These are phyloP conservation scores for Pachyrhynchus sulphureomaculatus DNA, from an alignment of 1,140 invertebrate species.

Conservation along the genomic window DNA sequence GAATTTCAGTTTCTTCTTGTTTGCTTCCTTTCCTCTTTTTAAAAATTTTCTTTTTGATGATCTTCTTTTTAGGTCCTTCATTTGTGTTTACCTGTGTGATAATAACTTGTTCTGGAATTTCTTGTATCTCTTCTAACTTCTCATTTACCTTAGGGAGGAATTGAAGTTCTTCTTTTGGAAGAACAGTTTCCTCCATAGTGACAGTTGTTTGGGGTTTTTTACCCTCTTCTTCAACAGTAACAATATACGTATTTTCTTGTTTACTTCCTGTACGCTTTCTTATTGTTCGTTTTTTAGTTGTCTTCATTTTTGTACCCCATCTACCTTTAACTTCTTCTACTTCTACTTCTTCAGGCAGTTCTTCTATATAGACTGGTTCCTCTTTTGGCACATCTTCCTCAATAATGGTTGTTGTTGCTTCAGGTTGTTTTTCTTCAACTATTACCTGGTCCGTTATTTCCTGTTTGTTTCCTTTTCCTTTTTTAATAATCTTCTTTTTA, in stretches of 20 bases:
- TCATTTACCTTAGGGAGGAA: conserved; percentile 7
- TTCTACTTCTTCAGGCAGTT: conserved; percentile 46
- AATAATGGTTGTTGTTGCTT: too few species aligned
- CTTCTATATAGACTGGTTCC: conserved; percentile 44
- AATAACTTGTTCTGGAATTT: conserved; percentile 46
- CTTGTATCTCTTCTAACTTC: conserved; percentile 24
- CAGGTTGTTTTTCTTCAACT: too few species aligned
- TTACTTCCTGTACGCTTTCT: conserved; percentile 44
- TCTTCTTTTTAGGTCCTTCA: conserved; percentile 46
- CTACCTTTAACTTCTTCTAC: conserved; percentile 38
- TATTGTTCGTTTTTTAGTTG: conserved; percentile 44
- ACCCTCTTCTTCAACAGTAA: conserved; percentile 54
- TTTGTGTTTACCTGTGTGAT: conserved; percentile 42
- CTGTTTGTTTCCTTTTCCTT: too few species aligned
- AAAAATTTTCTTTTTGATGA: conserved; percentile 48
- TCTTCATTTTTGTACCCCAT: conserved; percentile 52
- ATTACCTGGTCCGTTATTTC: too few species aligned
- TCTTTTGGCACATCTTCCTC: too few species aligned
- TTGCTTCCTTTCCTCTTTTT: conserved; percentile 46
- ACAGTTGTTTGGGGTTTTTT: conserved; percentile 49
- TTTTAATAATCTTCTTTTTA: too few species aligned
- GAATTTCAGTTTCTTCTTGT: conserved; percentile 45
- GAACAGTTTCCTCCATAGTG: conserved; percentile 46
- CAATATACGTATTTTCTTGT: conserved; percentile 53
- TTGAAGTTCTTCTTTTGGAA: conserved; percentile 43